Conservation (phyloP, 2,797 vertebrate genomes). For the Helarctos malayanus region DNA sequence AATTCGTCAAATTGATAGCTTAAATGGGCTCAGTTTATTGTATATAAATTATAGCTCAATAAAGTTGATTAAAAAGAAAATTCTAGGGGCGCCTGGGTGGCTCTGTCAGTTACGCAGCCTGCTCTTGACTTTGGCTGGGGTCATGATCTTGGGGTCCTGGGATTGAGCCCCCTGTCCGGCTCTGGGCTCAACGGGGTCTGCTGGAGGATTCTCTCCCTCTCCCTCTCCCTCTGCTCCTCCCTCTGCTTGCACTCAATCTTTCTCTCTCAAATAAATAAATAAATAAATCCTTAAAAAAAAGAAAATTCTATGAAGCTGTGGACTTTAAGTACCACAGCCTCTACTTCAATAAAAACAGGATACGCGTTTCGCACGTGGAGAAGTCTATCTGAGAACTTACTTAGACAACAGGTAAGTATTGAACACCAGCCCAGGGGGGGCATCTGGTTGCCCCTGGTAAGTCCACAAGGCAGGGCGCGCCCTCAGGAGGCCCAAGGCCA, state of each 20-base stretch:
- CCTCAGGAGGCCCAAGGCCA: not conserved
- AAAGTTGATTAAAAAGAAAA: conserved; percentile 54
- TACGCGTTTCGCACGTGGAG: not conserved
- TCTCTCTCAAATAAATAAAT: not conserved
- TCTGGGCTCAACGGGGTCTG: not conserved
- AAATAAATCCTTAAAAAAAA: not conserved
- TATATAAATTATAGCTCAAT: not conserved
- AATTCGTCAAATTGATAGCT: not conserved
- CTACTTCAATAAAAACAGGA: not conserved
- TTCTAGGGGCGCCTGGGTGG: not conserved
- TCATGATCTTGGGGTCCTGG: not conserved
- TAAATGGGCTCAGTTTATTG: not conserved
- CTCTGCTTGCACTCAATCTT: not conserved
- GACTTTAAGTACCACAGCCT: not conserved
- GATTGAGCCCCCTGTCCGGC: not conserved
- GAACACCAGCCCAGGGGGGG: not conserved
- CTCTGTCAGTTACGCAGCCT: not conserved
- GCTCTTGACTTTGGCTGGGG: not conserved
- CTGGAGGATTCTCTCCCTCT: not conserved
- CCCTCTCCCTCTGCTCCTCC: not conserved
- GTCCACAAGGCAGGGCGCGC: not conserved
- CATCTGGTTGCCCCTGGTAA: not conserved
- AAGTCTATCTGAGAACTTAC: not conserved
- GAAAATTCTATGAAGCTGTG: not conserved
- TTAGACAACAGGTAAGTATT: not conserved